Percentiles rank a stretch among this genome's conserved stretches.
Evolutionary conservation across 2,888 invertebrate species (phyloP).

Genomic region (Eulithis testata): DNA sequence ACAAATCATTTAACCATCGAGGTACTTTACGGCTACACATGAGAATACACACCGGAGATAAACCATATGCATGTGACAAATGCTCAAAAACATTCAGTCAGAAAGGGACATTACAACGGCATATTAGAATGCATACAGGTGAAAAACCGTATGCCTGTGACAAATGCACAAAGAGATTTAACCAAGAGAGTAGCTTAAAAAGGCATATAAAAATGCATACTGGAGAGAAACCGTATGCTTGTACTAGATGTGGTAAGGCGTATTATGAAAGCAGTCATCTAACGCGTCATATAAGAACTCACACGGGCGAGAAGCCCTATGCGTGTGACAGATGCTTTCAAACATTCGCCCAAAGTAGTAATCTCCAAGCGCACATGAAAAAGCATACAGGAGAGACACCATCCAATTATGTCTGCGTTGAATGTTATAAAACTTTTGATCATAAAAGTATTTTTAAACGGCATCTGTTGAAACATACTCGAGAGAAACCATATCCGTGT

Average conservation of each 20-base stretch:
- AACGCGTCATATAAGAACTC: constrained; percentile 28
- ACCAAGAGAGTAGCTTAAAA: constrained; percentile 28
- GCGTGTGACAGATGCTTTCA: constrained; percentile 31
- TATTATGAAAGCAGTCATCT: constrained; percentile 30
- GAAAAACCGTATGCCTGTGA: constrained; percentile 36
- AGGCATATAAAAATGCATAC: constrained; percentile 31
- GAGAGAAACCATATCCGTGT: constrained; percentile 31
- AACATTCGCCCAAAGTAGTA: constrained; percentile 29
- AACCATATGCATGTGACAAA: constrained; percentile 33
- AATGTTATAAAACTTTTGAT: constrained; percentile 31
- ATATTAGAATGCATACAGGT: constrained; percentile 34
- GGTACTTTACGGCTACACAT: constrained; percentile 32
- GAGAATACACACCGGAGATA: constrained; percentile 34
- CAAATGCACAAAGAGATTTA: constrained; percentile 32
- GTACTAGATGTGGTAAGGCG: constrained; percentile 24
- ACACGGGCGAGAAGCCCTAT: constrained; percentile 31
- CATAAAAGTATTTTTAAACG: constrained; percentile 30
- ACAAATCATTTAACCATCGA: constrained; percentile 30
- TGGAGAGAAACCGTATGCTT: constrained; percentile 24
- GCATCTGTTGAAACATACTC: constrained; percentile 30
- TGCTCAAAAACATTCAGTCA: constrained; percentile 34
- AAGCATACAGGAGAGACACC: constrained; percentile 29
- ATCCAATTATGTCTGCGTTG: constrained; percentile 25
- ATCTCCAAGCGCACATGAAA: constrained; percentile 28
- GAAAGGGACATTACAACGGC: constrained; percentile 27